These are phyloP conservation scores for Halcyon malimbica DNA, from an alignment of 2,113 vertebrate species.

Conservation along the genomic window DNA sequence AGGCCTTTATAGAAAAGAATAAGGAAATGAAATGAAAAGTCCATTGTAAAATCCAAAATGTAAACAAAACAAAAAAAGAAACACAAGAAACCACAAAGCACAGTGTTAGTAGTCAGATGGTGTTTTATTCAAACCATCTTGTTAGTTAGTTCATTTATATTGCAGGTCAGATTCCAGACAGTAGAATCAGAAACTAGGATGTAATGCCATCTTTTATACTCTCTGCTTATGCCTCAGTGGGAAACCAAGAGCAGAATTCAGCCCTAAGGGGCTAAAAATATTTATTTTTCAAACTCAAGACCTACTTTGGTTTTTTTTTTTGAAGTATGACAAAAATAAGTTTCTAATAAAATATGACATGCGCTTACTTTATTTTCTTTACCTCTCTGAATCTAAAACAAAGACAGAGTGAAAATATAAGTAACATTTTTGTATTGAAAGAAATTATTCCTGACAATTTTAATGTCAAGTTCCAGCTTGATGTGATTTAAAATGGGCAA, in stretches of 20 bases:
- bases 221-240: neutral
- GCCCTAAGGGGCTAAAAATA: neutral
- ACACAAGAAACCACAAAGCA: neutral
- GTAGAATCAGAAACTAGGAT: neutral
- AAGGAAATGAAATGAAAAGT: neutral
- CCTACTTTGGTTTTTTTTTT: neutral
- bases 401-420: neutral
- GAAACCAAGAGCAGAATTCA: neutral
- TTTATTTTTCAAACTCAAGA: neutral
- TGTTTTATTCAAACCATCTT: constrained; percentile 1
- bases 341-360: neutral
- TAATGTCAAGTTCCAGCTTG: constrained; percentile 68
- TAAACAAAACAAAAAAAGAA: neutral
- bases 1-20: neutral
- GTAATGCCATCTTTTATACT: neutral
- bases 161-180: neutral
- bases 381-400: neutral
- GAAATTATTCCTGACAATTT: constrained; percentile 38
- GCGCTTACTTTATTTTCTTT: neutral
- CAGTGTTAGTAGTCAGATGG: neutral
- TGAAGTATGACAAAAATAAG: neutral
- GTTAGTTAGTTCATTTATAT: neutral
- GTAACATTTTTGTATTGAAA: constrained; percentile 7
- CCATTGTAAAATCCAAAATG: neutral
- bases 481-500: constrained; percentile 56